Conservation (phyloP, 2,797 vertebrate species). For the Rhincodon typus region DNA sequence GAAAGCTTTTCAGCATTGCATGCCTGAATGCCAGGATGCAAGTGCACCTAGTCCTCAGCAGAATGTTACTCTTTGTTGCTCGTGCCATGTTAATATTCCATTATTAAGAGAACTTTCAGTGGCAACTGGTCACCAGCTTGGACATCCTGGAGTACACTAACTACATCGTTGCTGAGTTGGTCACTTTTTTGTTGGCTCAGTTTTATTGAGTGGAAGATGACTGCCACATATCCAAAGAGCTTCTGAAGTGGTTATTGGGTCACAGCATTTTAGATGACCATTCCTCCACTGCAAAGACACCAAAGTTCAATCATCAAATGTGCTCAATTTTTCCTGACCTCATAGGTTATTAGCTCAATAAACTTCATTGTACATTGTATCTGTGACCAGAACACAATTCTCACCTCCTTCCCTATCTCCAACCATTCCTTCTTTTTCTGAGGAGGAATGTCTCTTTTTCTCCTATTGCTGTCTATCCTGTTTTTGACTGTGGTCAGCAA, state of each 20-base stretch:
- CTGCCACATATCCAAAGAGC: too few species aligned
- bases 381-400: not conserved
- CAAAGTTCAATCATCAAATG: not conserved
- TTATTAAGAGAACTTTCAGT: not conserved
- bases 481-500: too few species aligned
- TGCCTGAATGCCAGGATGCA: not conserved
- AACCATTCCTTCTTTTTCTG: not conserved
- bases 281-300: too few species aligned
- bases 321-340: not conserved
- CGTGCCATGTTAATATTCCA: not conserved
- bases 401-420: not conserved
- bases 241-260: too few species aligned
- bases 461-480: not conserved
- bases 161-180: too few species aligned
- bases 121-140: too few species aligned
- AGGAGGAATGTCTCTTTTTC: not conserved
- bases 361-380: not conserved
- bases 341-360: not conserved
- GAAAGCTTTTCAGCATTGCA: not conserved
- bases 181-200: too few species aligned
- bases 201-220: too few species aligned
- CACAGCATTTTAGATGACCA: too few species aligned
- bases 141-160: too few species aligned
- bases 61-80: not conserved
- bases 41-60: not conserved